Evolutionary conservation across 2,797 vertebrate genomes (phyloP), one percentile per base, ranked within the genome.

Genomic region (Tragopan temminckii): DNA sequence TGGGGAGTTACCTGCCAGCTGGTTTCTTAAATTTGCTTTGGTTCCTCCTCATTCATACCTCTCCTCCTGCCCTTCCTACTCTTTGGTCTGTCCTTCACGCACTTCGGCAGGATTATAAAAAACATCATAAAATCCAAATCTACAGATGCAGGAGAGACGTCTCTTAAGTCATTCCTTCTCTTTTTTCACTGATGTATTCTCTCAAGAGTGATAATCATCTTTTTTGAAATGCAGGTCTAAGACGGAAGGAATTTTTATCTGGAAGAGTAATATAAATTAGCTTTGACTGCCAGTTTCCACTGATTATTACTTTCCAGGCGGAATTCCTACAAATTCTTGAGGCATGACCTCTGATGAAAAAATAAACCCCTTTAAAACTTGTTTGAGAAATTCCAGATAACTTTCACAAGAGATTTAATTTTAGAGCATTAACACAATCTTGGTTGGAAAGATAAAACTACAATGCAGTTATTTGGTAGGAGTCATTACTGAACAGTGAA

Each of bases 181-280:
- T 96, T 95, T 96, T 95, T 97, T 94, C 95, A 95, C 96, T 96
- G 95, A 97, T 97, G 96, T 98, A 97, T 97, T 98, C 98, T 98
- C 98, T 98, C 97, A 97, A 98, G 98, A 98, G 98, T 98, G 98
- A 98, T 98, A 98, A 98, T 98, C 97, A 98, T 98, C 98, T 98
- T 97, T 98, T 98, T 98, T 97, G 97, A 98, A 97, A 98, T 97
- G 97, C 97, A 98, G 98, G 98, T 98, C 98, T 99, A 98, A 99
- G 98, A 98, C 42, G 98, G 98, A 99, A 99, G 98, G 98, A 99
- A 99, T 99, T 98, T 98, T 98, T 98, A 98, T 99, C 98, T 99
- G 98, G 98, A 99, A 98, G 98, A 98, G 98, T 98, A 98, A 98
- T 97, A 98, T 98, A 98, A 98, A 98, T 98, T 98, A 98, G 97